Percentiles rank a stretch among this genome's conserved stretches.
phyloP scores from a whole-genome alignment of 2,113 vertebrate genomes.

The Eublepharis macularius region DNA sequence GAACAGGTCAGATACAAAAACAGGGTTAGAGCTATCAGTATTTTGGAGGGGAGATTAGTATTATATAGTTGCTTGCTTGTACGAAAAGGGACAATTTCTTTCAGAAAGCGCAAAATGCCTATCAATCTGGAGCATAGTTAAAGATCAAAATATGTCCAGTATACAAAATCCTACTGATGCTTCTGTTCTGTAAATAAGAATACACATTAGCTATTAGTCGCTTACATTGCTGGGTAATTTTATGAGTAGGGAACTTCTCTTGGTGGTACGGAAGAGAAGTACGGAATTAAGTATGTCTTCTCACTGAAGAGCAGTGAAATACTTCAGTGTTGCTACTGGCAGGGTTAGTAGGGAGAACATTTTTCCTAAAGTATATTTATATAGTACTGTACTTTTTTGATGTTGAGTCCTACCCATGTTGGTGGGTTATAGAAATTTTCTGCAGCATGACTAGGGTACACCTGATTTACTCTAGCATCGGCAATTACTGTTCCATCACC shows the following conservation, averaged over 20 bases:
- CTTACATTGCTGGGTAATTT: background rate
- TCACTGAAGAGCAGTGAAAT: background rate
- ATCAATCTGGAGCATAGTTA: background rate
- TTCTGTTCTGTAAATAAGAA: slow-evolving; percentile 24
- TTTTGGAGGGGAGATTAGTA: background rate
- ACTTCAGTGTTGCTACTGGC: background rate
- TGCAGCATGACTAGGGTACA: background rate
- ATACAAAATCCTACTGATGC: background rate
- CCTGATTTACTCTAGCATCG: background rate
- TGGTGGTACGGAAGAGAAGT: background rate
- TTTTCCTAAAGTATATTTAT: background rate
- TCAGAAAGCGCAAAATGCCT: too few species aligned
- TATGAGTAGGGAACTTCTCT: too few species aligned
- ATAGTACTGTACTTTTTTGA: background rate
- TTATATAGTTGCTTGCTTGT: background rate
- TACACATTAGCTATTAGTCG: background rate
- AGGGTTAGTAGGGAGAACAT: too few species aligned
- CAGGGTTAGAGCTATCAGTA: background rate
- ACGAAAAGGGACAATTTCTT: slow-evolving; percentile 46
- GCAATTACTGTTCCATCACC: background rate
- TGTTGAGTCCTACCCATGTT: background rate
- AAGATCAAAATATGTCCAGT: background rate
- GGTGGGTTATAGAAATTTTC: too few species aligned
- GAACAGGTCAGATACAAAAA: background rate
- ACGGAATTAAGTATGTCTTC: background rate